Base-by-base conservation (phyloP, 2,797 vertebrate genomes). In the Sebastes miniatus region DNA sequence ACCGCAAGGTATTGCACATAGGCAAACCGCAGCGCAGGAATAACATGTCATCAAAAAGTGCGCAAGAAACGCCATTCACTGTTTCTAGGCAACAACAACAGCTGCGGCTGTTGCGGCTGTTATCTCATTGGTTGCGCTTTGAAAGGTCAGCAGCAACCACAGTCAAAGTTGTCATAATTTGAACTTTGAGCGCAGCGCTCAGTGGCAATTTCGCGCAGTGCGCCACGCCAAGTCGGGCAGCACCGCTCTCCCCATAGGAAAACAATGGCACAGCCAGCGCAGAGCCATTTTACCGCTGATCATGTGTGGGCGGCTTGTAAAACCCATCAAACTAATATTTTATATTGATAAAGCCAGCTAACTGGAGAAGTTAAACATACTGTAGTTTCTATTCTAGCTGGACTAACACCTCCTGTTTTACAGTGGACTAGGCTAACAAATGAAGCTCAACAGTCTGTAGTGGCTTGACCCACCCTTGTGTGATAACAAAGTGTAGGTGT, bases 401-500 rank as follows among this genome's bases (percentile, higher is more conserved):
- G 65, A 69, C 50, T 10, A 54, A 58, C 43, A 76, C 79, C 61
- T 91, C 89, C 92, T 92, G 91, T 91, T 93, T 94, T 92, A 92
- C 88, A 91, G 67, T 88, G 76, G 18, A 69, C 67, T 36, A 1
- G 9, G 80, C 68, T 69, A 43, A 43, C 32, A 68, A 54, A 13
- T 76, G 2, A 3, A 66, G 9, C 29, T 76, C 76, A 79, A 68
- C 80, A 81, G 84, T 90, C 56, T 90, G 36, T 86, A 84, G 85
- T 90, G 87, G 87, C 80, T 75, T 63, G 68, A 56, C 58, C 64
- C 25, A 25, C n/a, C 31, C 68, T 64, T 36, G 62, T 64, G 2
- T 24, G 22, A 25, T 54, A 57, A 25, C 18, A 43, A 9, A 59
- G 50, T 80, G 43, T 59, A 68, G 31, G 24, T 68, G 61, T 76